Base-by-base conservation (phyloP, 2,113 vertebrate species). In the mouse (Mus musculus) region DNA sequence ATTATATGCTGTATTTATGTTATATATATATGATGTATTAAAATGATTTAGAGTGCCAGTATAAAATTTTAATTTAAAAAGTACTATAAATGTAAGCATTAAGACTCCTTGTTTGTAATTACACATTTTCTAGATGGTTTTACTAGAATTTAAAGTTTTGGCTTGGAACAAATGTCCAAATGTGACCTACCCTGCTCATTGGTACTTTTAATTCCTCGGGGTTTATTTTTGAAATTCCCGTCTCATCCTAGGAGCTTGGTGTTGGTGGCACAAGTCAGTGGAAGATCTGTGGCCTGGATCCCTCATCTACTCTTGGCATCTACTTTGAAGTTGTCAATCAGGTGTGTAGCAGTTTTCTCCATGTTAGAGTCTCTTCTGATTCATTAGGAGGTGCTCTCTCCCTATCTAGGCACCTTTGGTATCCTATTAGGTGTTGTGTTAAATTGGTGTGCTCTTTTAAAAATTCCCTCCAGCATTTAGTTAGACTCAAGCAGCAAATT, bases 251-350 rank as follows among this genome's bases (percentile, higher is more conserved):
- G 99, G 99, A 99, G 97, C 98, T 99, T 98, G 99, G 99, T 36
- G 89, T 99, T 9, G 99, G 99, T 95, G 99, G 99, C 87, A 99
- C 99, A 0, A 99, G 97, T 98, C 99, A 99, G 86, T 99, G 99
- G 99, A 99, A 99, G 97, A 98, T 99, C 46, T 99, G 99, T 97
- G 98, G 99, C 78, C 98, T 99, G 90, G 99, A 98, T 97, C 99
- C 99, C 3, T 99, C 99, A 36, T 99, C 99, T 75, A 99, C 99
- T 26, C 95, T 99, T 80, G 99, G 98, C 56, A 93, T 99, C 95
- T 99, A 99, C 95, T 99, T 99, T 98, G 99, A 99, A 98, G 99
- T 99, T 22, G 99, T 99, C 75, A 99, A 99, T 99, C 99, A 99
- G 99, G 99, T 99, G 97, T 88, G 97, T 87, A 85, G 33, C n/a